phyloP scores from a whole-genome alignment of 2,113 vertebrate genomes.

The Sterna hirundo region DNA sequence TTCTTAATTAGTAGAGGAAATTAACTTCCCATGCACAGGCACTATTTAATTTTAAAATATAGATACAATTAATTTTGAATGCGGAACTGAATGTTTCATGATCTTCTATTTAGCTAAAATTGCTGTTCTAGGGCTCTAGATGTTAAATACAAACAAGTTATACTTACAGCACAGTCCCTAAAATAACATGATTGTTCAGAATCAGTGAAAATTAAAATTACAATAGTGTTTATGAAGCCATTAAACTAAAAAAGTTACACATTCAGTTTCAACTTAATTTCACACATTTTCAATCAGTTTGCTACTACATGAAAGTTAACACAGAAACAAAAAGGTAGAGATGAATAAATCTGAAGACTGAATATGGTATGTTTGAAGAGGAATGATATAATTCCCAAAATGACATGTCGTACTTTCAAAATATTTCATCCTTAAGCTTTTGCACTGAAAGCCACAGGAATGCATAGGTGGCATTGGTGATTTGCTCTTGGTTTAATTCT shows the following conservation, averaged over 20 bases:
- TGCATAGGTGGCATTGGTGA: not conserved
- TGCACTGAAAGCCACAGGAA: not conserved
- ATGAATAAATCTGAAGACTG: not conserved
- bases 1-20: not conserved
- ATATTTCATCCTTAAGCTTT: not conserved
- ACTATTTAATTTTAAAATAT: not conserved
- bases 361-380: not conserved
- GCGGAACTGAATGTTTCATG: not conserved
- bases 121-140: not conserved
- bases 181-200: not conserved
- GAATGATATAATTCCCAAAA: not conserved
- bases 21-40: not conserved
- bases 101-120: not conserved
- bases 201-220: not conserved
- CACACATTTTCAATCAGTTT: not conserved
- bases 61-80: not conserved
- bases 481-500: not conserved
- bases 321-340: not conserved
- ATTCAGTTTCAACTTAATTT: not conserved
- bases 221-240: not conserved
- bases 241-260: not conserved
- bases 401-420: not conserved
- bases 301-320: not conserved
- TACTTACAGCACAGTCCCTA: not conserved
- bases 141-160: not conserved